Conservation (phyloP, 30 jellyfish, hydroid and myxozoan species). For the Turritopsis dohrnii region DNA sequence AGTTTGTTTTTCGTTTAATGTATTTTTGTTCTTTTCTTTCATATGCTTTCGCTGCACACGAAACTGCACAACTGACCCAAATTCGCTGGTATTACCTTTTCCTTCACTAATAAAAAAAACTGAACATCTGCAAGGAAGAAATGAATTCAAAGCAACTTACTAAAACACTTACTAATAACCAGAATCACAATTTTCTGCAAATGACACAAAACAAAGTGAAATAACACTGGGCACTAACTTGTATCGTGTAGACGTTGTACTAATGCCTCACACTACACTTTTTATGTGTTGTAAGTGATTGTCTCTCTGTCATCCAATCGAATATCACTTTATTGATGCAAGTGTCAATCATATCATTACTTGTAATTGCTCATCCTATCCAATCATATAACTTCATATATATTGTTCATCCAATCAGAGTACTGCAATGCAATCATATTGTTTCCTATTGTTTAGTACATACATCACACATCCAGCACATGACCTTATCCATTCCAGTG, state of each 20-base stretch:
- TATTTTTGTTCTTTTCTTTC: not conserved
- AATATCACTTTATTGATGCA: not conserved
- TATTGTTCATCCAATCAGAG: too few relatives aligned
- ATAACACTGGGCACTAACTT: not conserved
- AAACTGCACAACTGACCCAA: not conserved
- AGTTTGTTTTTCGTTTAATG: not conserved
- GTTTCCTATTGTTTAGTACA: too few relatives aligned
- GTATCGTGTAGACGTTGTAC: not conserved
- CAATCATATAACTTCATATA: too few relatives aligned
- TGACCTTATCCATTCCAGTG: too few relatives aligned
- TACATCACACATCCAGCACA: too few relatives aligned
- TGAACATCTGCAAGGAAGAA: not conserved
- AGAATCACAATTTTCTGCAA: not conserved
- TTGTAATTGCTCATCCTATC: too few relatives aligned
- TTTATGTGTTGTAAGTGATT: not conserved
- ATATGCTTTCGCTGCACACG: not conserved
- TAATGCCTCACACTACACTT: not conserved
- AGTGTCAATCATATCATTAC: too few relatives aligned
- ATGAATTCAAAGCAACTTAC: not conserved
- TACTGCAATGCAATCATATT: too few relatives aligned
- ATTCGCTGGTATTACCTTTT: not conserved
- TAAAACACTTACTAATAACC: not conserved
- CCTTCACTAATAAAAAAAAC: not conserved
- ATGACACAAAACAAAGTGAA: not conserved
- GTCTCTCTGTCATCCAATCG: not conserved